Conservation (phyloP, 2,797 vertebrate genomes). For the Rhadinocentrus ornatus region DNA sequence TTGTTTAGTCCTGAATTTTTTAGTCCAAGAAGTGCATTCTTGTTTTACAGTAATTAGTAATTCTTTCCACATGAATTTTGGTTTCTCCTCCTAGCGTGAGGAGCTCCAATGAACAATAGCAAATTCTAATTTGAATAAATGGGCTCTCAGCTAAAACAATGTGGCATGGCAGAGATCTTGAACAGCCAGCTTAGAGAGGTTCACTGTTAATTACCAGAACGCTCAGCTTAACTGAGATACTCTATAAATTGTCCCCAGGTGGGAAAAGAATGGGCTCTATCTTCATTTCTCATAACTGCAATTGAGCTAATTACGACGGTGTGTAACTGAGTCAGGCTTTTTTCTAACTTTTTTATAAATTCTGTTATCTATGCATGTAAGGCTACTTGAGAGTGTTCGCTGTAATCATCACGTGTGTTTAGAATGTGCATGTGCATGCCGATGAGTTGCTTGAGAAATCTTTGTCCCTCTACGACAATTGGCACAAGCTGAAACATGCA, state of each 20-base stretch:
- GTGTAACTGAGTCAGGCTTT: slow-evolving; percentile 39
- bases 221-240: slow-evolving; percentile 66
- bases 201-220: slow-evolving; percentile 77
- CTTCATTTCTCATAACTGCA: slow-evolving; percentile 76
- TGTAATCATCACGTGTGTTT: slow-evolving; percentile 11
- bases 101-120: slow-evolving; percentile 34
- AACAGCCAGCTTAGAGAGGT: slow-evolving; percentile 61
- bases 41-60: slow-evolving; percentile 18
- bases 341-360: neutral
- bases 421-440: neutral
- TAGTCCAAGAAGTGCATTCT: neutral
- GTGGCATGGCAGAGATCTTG: slow-evolving; percentile 52
- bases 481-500: slow-evolving; percentile 58
- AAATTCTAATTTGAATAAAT: slow-evolving; percentile 40
- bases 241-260: slow-evolving; percentile 83
- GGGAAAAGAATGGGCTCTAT: slow-evolving; percentile 76
- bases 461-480: slow-evolving; percentile 43
- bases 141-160: slow-evolving; percentile 60
- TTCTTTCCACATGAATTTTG: slow-evolving; percentile 8
- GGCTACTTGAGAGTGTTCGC: slow-evolving; percentile 22
- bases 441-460: slow-evolving; percentile 35
- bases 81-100: slow-evolving; percentile 7
- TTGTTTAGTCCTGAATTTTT: neutral
- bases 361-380: slow-evolving; percentile 4
- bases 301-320: slow-evolving; percentile 78